Percentiles rank a stretch among this genome's conserved stretches.
Evolutionary conservation across 2,797 vertebrate species (phyloP).

Genomic region (Gobionotothen gibberifrons): DNA sequence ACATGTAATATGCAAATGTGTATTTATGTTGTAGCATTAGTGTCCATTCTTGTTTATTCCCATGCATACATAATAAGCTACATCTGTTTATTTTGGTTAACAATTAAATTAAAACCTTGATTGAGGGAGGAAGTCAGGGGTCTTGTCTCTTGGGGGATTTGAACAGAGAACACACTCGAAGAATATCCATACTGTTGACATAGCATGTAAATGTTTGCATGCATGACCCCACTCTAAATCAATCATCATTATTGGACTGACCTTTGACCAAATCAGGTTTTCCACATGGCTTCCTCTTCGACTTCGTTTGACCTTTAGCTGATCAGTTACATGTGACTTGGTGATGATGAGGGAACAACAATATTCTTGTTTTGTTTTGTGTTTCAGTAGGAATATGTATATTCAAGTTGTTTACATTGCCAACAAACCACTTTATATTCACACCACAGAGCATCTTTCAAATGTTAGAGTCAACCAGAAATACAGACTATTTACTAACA

Average conservation of each 20-base stretch:
- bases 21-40: not conserved
- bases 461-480: not conserved
- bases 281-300: not conserved
- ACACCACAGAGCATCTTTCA: not conserved
- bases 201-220: slow-evolving; percentile 40
- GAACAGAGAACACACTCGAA: slow-evolving; percentile 2
- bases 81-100: not conserved
- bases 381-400: not conserved
- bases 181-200: slow-evolving; percentile 28
- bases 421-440: not conserved
- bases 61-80: slow-evolving; percentile 21
- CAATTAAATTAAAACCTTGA: slow-evolving; percentile 20
- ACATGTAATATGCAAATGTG: slow-evolving; percentile 34
- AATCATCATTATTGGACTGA: slow-evolving; percentile 39
- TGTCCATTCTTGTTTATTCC: not conserved
- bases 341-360: slow-evolving; percentile 3
- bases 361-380: no score
- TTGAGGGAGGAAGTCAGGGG: slow-evolving; percentile 18
- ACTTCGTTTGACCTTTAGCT: slow-evolving; percentile 44
- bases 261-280: slow-evolving; percentile 11
- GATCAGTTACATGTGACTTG: slow-evolving; percentile 14
- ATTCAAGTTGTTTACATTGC: not conserved
- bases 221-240: slow-evolving; percentile 18
- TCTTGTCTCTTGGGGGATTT: not conserved
- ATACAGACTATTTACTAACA: not conserved